Percentiles rank a stretch among this genome's conserved stretches.
Evolutionary conservation across 1,140 invertebrate species (phyloP).

Genomic region (honey bee (Apis mellifera)): Amel_HAv3.1 CM009932.2:12721501-12722000

Average conservation of each 20-base stretch:
- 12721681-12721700: neutral
- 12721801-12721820: no score
- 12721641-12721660: neutral
- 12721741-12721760: no score
- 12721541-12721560: neutral
- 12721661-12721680: no score
- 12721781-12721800: neutral
- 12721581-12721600: neutral
- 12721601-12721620: neutral
- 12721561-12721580: neutral
- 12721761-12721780: neutral
- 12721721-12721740: no score
- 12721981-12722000: constrained; percentile 16
- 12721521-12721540: constrained; percentile 14
- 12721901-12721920: constrained; percentile 1
- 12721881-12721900: neutral
- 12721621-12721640: neutral
- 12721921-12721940: neutral
- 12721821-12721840: neutral
- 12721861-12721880: neutral
- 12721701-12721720: no score
- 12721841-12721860: neutral
- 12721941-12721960: neutral
- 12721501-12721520: neutral
- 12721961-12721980: neutral